Evolutionary conservation across 2,888 invertebrate species (phyloP), one percentile per base, ranked within the genome.

Genomic region (Pyrochroa serraticornis): DNA sequence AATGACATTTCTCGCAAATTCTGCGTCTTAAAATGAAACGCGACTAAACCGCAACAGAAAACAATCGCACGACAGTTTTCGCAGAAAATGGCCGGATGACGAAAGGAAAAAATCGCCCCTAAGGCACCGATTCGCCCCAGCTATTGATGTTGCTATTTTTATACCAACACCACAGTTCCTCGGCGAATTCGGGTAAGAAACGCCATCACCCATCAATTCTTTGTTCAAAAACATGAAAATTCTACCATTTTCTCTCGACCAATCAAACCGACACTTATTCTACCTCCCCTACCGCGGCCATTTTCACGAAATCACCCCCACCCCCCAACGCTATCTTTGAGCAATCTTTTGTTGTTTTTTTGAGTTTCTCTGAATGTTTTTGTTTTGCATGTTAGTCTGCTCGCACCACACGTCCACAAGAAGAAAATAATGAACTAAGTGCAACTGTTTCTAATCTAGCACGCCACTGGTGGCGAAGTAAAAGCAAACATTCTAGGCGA

Each of bases 311-410:
- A 46, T 13, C 35, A 6, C 8, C 36, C 10, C n/a, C 30, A 37
- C 36, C n/a, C 10, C 32, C 22, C 10, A 10, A 32, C 34, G 34
- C 6, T n/a, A 7, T 36, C 30, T 14, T 47, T 45, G 37, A 44
- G 42, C 35, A 22, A 22, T 22, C 33, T 44, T 57, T 46, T 39
- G 8, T 44, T 39, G 43, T 60, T 58, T 60, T 59, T 60, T 65
- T 58, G 49, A 55, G 51, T 62, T 60, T 58, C 50, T 54, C 62
- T 67, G 39, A 52, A 59, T 47, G 45, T 56, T 52, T 58, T 65
- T 69, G 59, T 64, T 70, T 69, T 70, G 69, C 68, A 71, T 70
- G 68, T 66, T 71, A 74, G 73, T 72, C 73, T 65, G 62, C 68
- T 64, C 68, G 67, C 62, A 68, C 66, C 55, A 44, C 62, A 48